Base-by-base conservation (phyloP, 2,888 invertebrate genomes). In the Rotaria magnacalcarata region DNA sequence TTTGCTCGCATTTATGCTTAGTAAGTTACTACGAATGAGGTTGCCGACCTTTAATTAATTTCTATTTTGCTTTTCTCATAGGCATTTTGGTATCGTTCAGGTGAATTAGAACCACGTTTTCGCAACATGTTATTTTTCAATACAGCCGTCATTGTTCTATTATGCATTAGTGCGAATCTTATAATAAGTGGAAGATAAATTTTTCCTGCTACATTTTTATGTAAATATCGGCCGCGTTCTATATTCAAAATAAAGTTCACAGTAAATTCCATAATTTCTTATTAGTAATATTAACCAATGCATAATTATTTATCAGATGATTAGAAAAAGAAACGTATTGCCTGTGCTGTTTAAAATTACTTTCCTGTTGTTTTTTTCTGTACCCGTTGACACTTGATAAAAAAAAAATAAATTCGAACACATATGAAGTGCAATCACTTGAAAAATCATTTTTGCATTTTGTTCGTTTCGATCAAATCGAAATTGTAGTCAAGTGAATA, bases 81-180 rank as follows among this genome's bases (percentile, higher is more conserved):
- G 91, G 90, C 91, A 87, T 89, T 89, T 85, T 92, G 91, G 92
- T 92, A 92, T 87, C 88, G 91, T 86, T 90, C 91, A 88, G 91
- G 91, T n/a, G 91, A 91, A 87, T 88, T 92, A 87, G 92, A 92
- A 88, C 91, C 92, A 3, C 91, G 90, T 88, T 92, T 92, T 88
- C 89, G 91, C 80, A 89, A 88, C 16, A 89, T 92, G 88, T 91
- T 92, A 85, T 92, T 90, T 88, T 91, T 89, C 88, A 92, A 92
- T 88, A 90, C 91, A 21, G 89, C 91, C 56, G 89, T 90, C 10
- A 89, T 92, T 87, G 89, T 91, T 54, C 87, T 91, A 84, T 88
- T 91, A 27, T 91, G 91, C 89, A 88, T 91, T 6, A 90, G 90
- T 89, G 91, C 91, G 21, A 90, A 91, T 87, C 88, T 91, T 84